phyloP scores from a whole-genome alignment of 2,888 invertebrate species.

The Andrena camellia region DNA sequence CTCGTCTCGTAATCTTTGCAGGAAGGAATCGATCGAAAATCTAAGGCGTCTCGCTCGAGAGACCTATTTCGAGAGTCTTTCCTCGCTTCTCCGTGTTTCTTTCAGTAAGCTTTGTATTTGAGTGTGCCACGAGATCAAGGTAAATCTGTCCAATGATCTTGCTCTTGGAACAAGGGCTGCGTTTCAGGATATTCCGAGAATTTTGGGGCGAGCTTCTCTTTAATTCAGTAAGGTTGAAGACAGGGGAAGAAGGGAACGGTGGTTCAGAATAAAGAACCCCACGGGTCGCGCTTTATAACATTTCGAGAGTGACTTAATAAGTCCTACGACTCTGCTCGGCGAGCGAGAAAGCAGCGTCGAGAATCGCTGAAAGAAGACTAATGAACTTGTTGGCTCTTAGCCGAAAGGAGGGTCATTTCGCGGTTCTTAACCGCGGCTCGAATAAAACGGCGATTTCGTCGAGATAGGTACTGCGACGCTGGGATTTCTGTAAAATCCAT shows the following conservation, averaged over 20 bases:
- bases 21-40: background rate
- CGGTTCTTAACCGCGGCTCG: slow-evolving; percentile 55
- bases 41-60: background rate
- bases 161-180: background rate
- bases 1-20: background rate
- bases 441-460: slow-evolving; percentile 60
- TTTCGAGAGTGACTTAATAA: slow-evolving; percentile 66
- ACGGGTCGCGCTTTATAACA: slow-evolving; percentile 47
- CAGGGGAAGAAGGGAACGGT: slow-evolving; percentile 11
- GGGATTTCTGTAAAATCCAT: slow-evolving; percentile 31
- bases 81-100: no score
- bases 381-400: slow-evolving; percentile 66
- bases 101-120: background rate
- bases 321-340: slow-evolving; percentile 37
- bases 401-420: slow-evolving; percentile 63
- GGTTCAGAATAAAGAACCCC: slow-evolving; percentile 17
- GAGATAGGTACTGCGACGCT: background rate
- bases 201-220: slow-evolving; percentile 24
- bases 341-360: slow-evolving; percentile 37
- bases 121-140: background rate
- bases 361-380: slow-evolving; percentile 65
- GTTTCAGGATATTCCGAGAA: background rate
- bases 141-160: background rate
- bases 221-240: slow-evolving; percentile 28
- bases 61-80: no score